Base-by-base conservation (phyloP, 1,140 invertebrate species). In the Lepidostoma basale region DNA sequence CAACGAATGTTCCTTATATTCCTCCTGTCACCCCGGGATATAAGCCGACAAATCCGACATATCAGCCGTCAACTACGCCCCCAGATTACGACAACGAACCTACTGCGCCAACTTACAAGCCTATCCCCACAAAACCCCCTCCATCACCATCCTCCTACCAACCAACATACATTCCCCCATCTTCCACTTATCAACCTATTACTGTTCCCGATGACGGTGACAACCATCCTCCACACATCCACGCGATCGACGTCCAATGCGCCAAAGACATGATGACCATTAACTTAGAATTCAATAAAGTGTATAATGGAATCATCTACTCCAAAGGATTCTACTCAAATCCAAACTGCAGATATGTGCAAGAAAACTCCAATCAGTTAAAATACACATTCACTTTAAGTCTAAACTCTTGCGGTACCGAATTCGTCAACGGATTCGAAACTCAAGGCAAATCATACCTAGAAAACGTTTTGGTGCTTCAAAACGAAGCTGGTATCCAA, bases 191-290 rank as follows among this genome's bases (percentile, higher is more conserved):
- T 33, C 30, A 33, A 36, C 54, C 28, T 2, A 58, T 8, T 18
- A 33, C 54, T 10, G 26, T 20, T 40, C 30, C 54, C 6, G 54
- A 40, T 40, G 14, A 56, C 3, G 54, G 40, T 12, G 54, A 84
- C 9, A 85, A 85, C 49, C 89, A 91, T 75, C 89, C 89, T 25
- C 89, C 91, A 8, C 89, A 92, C 71, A 90, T 93, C 70, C 88
- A 92, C 73, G 85, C 82, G 1, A 87, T 94, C 45, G 87, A 91
- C 18, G 92, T 93, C 1, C 82, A 89, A 62, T 94, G 92, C 74
- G 88, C 88, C 40, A 92, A 92, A 76, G 90, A 91, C 62, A 88
- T 88, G 85, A 93, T 94, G 92, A 90, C 88, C 0, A 92, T 94
- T 42, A 88, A 89, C 52, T 86, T 93, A 2, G 89, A 91, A 77